These are phyloP conservation scores for Colostygia pectinataria DNA, from an alignment of 2,888 invertebrate species.

Conservation along the genomic window DNA sequence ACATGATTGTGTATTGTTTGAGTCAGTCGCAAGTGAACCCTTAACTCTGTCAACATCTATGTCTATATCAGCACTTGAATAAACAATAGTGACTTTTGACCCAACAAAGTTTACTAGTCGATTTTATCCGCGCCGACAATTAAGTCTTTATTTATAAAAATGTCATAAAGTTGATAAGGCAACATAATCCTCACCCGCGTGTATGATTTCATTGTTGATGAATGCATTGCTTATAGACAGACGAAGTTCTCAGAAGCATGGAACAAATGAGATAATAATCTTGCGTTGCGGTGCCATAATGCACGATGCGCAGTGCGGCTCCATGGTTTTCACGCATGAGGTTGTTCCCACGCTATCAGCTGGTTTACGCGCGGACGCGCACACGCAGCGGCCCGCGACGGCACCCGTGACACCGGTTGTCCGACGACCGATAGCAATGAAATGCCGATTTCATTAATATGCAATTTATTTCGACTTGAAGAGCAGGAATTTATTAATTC, in stretches of 20 bases:
- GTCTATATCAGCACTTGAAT: constrained; percentile 24
- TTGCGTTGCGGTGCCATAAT: constrained; percentile 35
- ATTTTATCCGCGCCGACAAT: constrained; percentile 21
- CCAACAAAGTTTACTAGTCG: constrained; percentile 14
- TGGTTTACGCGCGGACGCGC: constrained; percentile 69
- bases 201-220: constrained; percentile 19
- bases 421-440: constrained; percentile 43
- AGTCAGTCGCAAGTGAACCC: constrained; percentile 39
- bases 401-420: constrained; percentile 44
- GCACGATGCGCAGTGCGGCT: constrained; percentile 34
- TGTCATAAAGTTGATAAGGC: constrained; percentile 23
- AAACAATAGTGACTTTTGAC: constrained; percentile 38
- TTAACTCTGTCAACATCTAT: constrained; percentile 36
- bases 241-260: constrained; percentile 14
- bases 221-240: constrained; percentile 11
- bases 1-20: constrained; percentile 33
- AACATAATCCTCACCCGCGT: constrained; percentile 12
- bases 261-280: constrained; percentile 27
- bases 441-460: constrained; percentile 29
- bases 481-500: constrained; percentile 10
- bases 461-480: constrained; percentile 9
- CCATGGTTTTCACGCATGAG: constrained; percentile 50
- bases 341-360: constrained; percentile 77
- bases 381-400: constrained; percentile 56
- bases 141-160: constrained; percentile 16